phyloP scores from a whole-genome alignment of 2,888 invertebrate genomes.

The Helicoverpa assulta region DNA sequence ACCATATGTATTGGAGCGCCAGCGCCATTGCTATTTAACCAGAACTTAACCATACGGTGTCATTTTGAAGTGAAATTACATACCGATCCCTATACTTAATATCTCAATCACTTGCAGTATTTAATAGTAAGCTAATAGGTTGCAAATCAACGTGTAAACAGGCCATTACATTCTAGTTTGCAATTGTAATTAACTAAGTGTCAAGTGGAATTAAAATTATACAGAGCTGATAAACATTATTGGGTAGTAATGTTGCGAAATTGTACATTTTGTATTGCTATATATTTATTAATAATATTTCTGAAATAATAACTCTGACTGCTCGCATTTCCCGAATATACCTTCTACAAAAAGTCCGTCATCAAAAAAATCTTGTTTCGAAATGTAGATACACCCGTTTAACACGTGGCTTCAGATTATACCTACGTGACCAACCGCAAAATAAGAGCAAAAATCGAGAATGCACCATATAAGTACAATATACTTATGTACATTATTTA shows the following conservation, averaged over 20 bases:
- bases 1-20: too few relatives aligned
- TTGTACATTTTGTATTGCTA: neutral
- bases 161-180: neutral
- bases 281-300: neutral
- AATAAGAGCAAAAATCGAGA: conserved; percentile 51
- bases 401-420: neutral
- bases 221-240: conserved; percentile 1
- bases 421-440: conserved; percentile 25
- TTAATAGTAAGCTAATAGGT: conserved; percentile 27
- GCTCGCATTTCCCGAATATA: neutral
- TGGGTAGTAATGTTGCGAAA: conserved; percentile 1
- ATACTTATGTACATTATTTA: conserved; percentile 38
- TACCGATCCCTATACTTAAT: neutral
- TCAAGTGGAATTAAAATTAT: conserved; percentile 29
- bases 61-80: neutral
- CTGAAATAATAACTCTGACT: too few relatives aligned
- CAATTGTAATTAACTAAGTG: conserved; percentile 27
- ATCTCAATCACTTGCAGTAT: conserved; percentile 4
- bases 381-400: neutral
- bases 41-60: neutral
- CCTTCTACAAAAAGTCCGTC: neutral
- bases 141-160: conserved; percentile 24
- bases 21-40: too few relatives aligned
- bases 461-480: conserved; percentile 39
- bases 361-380: neutral